Evolutionary conservation across 2,113 vertebrate species (phyloP), one percentile per base, ranked within the genome.

Genomic region (Amblyopsis rosae): DNA sequence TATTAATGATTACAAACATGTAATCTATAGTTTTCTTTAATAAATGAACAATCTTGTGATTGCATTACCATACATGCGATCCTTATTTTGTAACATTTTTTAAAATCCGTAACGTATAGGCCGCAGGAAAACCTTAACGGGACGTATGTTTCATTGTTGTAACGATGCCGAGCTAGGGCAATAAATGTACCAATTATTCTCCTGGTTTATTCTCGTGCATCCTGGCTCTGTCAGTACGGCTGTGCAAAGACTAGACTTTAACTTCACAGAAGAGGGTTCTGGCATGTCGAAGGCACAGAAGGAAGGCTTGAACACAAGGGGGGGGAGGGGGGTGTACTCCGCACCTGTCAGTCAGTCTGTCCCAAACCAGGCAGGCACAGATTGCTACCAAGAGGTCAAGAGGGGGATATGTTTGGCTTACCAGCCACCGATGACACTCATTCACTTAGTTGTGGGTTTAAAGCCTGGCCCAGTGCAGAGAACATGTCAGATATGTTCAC

Each of bases 351-450:
- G 51, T 55, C 56, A 63, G 17, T 16, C 12, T 49, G 61, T 19
- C 47, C 17, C 46, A 65, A 3, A 32, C 60, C 60, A 35, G 33
- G n/a, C 50, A 12, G 26, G 12, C 62, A 59, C 62, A 70, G 58
- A 76, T 76, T 56, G 62, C 32, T 57, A 54, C 17, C n/a, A 32
- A 65, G 33, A 70, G 70, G 64, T 68, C 41, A 59, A 26, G 41
- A 62, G 61, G 60, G 54, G 35, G 58, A 55, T 46, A 26, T 53
- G 56, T 33, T 62, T 35, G 49, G 3, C 16, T 33, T 19, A 50
- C 9, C n/a, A 48, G 10, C 56, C 12, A 19, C 9, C n/a, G 67
- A 56, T 61, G 64, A 1, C 26, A 26, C 26, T 26, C 26, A 26
- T 26, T 49, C 49, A 15, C 46, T 49, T 9, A 67, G 47, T 58